Evolutionary conservation across 2,888 invertebrate genomes (phyloP), one percentile per base, ranked within the genome.

Genomic region (Eilema caniola): DNA sequence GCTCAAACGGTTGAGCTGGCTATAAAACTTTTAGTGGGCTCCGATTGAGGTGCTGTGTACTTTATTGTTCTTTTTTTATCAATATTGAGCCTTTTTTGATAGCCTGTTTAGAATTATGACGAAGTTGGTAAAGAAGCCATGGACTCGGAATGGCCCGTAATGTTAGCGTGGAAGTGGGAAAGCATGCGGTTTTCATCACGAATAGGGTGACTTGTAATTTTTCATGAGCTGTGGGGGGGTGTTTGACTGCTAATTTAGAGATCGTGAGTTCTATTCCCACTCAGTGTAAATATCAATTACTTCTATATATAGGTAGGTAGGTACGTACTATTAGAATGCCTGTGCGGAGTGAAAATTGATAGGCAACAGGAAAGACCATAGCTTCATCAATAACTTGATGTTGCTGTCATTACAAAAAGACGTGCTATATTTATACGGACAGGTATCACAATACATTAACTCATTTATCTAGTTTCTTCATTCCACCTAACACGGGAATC

Each of bases 21-120:
- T n/a, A 71, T 81, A 81, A 81, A 80, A 82, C 20, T 75, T 81
- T 81, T 75, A 81, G 75, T 82, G 67, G 72, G 73, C 78, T 78
- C 67, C 82, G 80, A 81, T 81, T 79, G 82, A 80, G 79, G 80
- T 73, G 74, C 80, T 74, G 74, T 72, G 82, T 73, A 62, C 67
- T 77, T 79, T 80, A 82, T 67, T 65, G 63, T 67, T 62, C 53
- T 66, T 76, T 81, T 78, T 81, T 82, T 80, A 80, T 82, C 81
- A 81, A 81, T 80, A 82, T 78, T 79, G 78, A 80, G 72, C 75
- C 70, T 78, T 71, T 78, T 78, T 75, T 82, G 76, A 82, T 74
- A 66, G 72, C 62, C 81, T 82, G 76, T 82, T 82, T 73, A 81
- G 69, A 76, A 77, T 81, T 81, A 81, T 81, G 75, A 73, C 66